Conservation (phyloP, 2,113 vertebrate genomes). For the Spilogale gracilis region DNA sequence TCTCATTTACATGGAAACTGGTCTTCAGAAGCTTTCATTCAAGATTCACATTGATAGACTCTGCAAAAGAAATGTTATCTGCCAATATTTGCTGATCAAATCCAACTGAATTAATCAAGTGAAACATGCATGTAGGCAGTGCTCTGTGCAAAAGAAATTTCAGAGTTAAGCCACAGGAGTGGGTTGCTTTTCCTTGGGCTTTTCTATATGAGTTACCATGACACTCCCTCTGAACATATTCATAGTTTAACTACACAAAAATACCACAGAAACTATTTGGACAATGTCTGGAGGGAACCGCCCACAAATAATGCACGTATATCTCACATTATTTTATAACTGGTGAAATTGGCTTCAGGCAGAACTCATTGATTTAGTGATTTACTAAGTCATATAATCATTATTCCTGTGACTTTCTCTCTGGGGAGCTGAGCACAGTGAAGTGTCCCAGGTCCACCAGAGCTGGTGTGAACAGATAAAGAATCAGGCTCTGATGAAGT, state of each 20-base stretch:
- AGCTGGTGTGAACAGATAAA: neutral
- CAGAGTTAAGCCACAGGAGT: conserved; percentile 37
- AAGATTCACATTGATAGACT: neutral
- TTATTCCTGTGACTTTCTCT: neutral
- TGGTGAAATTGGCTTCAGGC: conserved; percentile 42
- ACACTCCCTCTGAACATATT: conserved; percentile 62
- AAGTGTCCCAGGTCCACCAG: neutral
- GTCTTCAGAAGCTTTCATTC: neutral
- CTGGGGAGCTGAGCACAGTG: neutral
- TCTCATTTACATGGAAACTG: neutral
- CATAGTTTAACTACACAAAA: conserved; percentile 73
- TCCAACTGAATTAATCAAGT: neutral
- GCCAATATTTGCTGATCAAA: neutral
- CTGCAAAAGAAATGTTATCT: neutral
- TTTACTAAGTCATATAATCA: neutral
- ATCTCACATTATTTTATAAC: conserved; percentile 45
- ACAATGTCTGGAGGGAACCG: conserved; percentile 48
- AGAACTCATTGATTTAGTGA: conserved; percentile 18
- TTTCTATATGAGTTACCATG: conserved; percentile 73
- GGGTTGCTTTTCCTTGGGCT: conserved; percentile 46
- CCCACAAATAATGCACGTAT: conserved; percentile 61
- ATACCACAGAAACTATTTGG: conserved; percentile 65
- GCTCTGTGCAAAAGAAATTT: conserved; percentile 39
- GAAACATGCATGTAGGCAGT: neutral
- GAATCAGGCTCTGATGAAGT: neutral